Evolutionary conservation across 1,140 invertebrate genomes (phyloP).

Genomic region (Heliothis subflexa): DNA sequence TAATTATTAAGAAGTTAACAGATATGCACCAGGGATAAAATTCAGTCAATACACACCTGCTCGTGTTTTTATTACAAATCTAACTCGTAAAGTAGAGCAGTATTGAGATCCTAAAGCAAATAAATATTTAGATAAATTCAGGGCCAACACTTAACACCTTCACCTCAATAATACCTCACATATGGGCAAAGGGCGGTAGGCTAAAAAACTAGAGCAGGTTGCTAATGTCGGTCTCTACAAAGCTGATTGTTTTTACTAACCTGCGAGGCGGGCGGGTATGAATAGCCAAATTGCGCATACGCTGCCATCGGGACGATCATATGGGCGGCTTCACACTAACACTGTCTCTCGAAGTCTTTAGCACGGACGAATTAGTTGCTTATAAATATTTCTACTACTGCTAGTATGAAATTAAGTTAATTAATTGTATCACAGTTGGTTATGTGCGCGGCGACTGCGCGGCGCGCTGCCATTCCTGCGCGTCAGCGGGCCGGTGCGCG

Average conservation of each 20-base stretch:
- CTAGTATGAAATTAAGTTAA: constrained; percentile 68
- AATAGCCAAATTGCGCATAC: constrained; percentile 94
- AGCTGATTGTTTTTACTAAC: constrained; percentile 75
- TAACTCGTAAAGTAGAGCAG: not conserved
- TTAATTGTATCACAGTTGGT: constrained; percentile 76
- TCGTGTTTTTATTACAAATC: too few species aligned
- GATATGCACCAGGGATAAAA: too few species aligned
- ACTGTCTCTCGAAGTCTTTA: constrained; percentile 83
- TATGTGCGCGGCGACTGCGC: constrained; percentile 75
- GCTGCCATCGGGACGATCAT: constrained; percentile 90
- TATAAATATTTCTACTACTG: constrained; percentile 63
- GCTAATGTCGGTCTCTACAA: not conserved
- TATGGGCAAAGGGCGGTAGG: not conserved
- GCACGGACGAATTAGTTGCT: constrained; percentile 72
- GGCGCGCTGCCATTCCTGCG: constrained; percentile 77
- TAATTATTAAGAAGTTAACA: too few species aligned
- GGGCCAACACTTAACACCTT: too few species aligned
- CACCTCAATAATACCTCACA: too few species aligned
- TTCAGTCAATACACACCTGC: too few species aligned
- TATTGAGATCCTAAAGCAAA: not conserved
- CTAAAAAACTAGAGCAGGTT: not conserved
- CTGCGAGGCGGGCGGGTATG: constrained; percentile 93
- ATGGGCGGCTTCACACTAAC: constrained; percentile 82
- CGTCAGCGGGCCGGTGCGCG: constrained; percentile 69
- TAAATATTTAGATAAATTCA: not conserved